Evolutionary conservation across 2,888 invertebrate species (phyloP).

Genomic region (Nowickia ferox): DNA sequence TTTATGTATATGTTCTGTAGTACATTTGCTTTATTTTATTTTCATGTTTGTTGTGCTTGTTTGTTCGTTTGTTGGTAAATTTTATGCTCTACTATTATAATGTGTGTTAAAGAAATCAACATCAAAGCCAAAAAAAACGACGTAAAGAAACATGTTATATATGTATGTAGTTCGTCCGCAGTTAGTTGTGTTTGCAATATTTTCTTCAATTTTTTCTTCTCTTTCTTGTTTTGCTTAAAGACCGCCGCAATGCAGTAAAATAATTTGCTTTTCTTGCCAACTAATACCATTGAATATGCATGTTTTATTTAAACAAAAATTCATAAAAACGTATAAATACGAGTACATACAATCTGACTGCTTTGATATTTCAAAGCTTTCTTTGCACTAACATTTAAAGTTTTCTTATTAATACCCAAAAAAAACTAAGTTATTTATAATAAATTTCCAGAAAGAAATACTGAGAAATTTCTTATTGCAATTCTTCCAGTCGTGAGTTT

Average conservation of each 20-base stretch:
- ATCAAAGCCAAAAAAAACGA: conserved; percentile 62
- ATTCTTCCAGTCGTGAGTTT: neutral
- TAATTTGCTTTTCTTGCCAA: conserved; percentile 70
- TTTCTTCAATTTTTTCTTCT: conserved; percentile 16
- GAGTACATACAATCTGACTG: neutral
- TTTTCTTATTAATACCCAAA: conserved; percentile 38
- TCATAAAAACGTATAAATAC: conserved; percentile 16
- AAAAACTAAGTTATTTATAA: conserved; percentile 44
- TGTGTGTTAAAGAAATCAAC: conserved; percentile 68
- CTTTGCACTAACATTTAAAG: conserved; percentile 10
- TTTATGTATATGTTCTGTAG: neutral
- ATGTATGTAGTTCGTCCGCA: neutral
- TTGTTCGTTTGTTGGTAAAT: conserved; percentile 46
- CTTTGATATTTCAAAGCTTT: conserved; percentile 3
- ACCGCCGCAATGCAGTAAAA: conserved; percentile 70
- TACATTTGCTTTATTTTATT: conserved; percentile 17
- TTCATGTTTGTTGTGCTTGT: conserved; percentile 47
- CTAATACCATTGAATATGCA: conserved; percentile 61
- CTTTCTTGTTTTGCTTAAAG: conserved; percentile 24
- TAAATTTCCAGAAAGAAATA: neutral
- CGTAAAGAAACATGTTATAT: conserved; percentile 21
- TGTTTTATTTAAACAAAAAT: conserved; percentile 44
- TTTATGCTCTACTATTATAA: conserved; percentile 59
- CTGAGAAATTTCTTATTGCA: neutral
- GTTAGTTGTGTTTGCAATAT: conserved; percentile 28